Percentiles rank a stretch among this genome's conserved stretches.
Conservation (phyloP, 1,140 invertebrate genomes). For the Rhynchophorus ferrugineus region DNA sequence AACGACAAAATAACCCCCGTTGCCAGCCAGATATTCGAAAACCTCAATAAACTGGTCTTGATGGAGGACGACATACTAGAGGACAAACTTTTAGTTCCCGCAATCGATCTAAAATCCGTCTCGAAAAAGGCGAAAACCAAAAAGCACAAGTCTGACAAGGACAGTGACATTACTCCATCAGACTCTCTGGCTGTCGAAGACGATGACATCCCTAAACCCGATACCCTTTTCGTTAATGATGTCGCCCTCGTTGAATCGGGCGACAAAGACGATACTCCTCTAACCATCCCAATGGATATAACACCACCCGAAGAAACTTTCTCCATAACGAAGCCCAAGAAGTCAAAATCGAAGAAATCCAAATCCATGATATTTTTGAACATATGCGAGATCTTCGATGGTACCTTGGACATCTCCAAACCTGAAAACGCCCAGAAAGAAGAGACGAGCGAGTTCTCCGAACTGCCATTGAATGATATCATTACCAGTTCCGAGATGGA, state of each 20-base stretch:
- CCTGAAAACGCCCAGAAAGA: background rate
- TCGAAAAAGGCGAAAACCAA: background rate
- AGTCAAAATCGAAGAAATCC: background rate
- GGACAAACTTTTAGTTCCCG: background rate
- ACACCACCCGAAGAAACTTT: too few relatives aligned
- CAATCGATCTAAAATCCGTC: background rate
- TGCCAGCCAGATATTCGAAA: background rate
- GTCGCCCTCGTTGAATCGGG: background rate
- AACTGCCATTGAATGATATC: constrained; percentile 12
- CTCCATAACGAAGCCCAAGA: background rate
- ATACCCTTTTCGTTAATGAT: background rate
- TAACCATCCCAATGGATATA: too few relatives aligned
- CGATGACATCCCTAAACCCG: background rate
- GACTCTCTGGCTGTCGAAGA: background rate
- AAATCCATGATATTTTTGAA: background rate
- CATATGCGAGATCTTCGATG: background rate
- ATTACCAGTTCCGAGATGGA: constrained; percentile 20
- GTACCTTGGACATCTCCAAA: background rate
- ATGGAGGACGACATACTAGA: background rate
- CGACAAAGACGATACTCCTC: background rate
- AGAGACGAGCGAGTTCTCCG: background rate
- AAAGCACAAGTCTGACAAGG: background rate
- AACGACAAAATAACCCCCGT: background rate
- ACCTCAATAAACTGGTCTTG: background rate
- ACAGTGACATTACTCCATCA: background rate